Base-by-base conservation (phyloP, 1,140 invertebrate genomes). In the Ladona fulva region DNA sequence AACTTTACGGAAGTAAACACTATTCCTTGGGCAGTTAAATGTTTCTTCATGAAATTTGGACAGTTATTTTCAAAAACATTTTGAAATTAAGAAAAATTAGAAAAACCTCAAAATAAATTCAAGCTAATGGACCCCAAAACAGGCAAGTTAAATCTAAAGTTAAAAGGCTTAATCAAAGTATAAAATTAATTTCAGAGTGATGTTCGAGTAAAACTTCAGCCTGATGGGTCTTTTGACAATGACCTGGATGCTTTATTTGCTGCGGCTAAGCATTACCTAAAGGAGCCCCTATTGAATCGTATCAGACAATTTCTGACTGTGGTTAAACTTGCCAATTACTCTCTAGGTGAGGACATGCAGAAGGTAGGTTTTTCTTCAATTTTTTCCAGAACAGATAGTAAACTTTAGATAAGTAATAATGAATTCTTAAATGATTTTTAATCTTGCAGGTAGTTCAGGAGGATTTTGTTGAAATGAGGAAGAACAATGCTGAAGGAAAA, bases 381-480 rank as follows among this genome's bases (percentile, higher is more conserved):
- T 66, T 66, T 66, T 3, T 66, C 14, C n/a, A 3, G 52, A 66
- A 37, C 1, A 5, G 52, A 19, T 66, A 66, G 12, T 22, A 12
- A 19, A 66, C 14, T 66, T 66, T 66, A 66, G 12, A 10, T 19
- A 66, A 19, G 1, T 66, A 12, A 19, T 66, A 66, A n/a, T n/a
- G n/a, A 66, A 66, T 66, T 66, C 3, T 19, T 66, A 66, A 19
- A 6, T 66, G 52, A 66, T 66, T 66, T 19, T 37, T 37, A 37
- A 37, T 37, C 29, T 8, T 37, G 29, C 5, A 66, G 52, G 52
- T 66, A 6, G 52, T 66, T 66, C 52, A 66, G 14, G 52, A 66
- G n/a, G 52, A 66, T 66, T 66, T 66, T 66, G 52, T 66, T 66
- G 52, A 66, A 66, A 66, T 66, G 52, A 3, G 52, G n/a, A 66